Evolutionary conservation across 2,797 vertebrate species (phyloP).

Genomic region (Scyliorhinus canicula): DNA sequence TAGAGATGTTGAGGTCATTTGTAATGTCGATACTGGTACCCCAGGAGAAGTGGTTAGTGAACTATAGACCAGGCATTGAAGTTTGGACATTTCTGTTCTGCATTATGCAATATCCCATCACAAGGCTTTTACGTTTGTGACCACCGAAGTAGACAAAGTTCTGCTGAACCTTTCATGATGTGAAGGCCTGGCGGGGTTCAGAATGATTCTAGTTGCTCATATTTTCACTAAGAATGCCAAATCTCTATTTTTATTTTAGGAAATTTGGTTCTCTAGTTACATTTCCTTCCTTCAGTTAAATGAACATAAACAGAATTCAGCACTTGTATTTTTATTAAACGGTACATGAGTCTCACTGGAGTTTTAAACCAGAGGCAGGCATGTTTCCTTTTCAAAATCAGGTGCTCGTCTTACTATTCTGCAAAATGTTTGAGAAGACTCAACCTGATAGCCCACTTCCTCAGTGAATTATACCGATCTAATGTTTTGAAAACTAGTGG

Average conservation of each 20-base stretch:
- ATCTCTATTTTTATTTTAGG: constrained; percentile 1
- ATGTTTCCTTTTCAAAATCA: background rate
- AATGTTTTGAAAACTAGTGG: background rate
- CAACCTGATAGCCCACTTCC: background rate
- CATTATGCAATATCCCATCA: background rate
- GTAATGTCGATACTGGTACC: background rate
- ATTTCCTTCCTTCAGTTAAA: constrained; percentile 26
- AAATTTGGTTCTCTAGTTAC: constrained; percentile 9
- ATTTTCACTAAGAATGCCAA: background rate
- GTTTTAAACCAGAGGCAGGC: background rate
- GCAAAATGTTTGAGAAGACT: background rate
- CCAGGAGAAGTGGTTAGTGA: background rate
- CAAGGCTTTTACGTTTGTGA: background rate
- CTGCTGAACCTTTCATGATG: background rate
- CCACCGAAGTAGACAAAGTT: background rate
- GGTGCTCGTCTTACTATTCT: background rate
- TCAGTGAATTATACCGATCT: background rate
- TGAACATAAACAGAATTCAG: background rate
- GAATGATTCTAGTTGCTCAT: background rate
- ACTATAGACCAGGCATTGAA: background rate
- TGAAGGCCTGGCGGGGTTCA: background rate
- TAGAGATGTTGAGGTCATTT: background rate
- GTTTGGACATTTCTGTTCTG: background rate
- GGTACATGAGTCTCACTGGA: background rate
- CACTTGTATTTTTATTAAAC: constrained; percentile 5